Evolutionary conservation across 1,140 invertebrate species (phyloP).

Genomic region (Popillia japonica): DNA sequence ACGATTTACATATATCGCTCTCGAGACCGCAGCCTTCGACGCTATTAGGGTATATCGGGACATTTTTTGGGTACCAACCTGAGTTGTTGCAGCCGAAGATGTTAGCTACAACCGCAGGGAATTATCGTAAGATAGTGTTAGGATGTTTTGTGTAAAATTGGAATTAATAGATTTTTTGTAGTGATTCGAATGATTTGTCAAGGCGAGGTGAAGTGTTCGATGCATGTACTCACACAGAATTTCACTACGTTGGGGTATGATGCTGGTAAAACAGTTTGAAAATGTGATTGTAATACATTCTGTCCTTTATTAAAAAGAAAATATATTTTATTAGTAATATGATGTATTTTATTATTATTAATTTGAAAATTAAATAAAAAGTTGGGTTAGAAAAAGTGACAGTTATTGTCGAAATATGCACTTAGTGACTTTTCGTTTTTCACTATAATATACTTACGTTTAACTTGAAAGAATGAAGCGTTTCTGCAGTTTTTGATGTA

Average conservation of each 20-base stretch:
- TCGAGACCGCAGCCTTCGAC: conserved; percentile 55
- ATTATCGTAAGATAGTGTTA: conserved; percentile 49
- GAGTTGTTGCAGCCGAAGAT: conserved; percentile 57
- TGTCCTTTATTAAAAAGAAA: background rate
- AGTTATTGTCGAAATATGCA: too few species aligned
- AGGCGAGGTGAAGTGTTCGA: conserved; percentile 47
- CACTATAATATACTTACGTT: too few species aligned
- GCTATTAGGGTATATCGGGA: conserved; percentile 55
- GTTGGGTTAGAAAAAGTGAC: too few species aligned
- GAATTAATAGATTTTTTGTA: conserved; percentile 44
- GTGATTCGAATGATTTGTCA: conserved; percentile 55
- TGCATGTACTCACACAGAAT: conserved; percentile 53
- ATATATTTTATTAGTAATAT: background rate
- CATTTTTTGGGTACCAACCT: conserved; percentile 59
- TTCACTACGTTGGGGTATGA: conserved; percentile 55
- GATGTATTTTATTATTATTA: background rate
- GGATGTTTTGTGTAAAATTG: conserved; percentile 2
- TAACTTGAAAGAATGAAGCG: too few species aligned
- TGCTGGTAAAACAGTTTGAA: conserved; percentile 44
- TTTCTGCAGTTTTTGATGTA: too few species aligned
- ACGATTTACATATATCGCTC: conserved; percentile 51
- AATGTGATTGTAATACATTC: background rate
- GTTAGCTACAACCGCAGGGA: conserved; percentile 57
- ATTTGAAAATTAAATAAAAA: background rate
- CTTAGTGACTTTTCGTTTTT: too few species aligned